phyloP scores from a whole-genome alignment of 2,888 invertebrate species.

The Stenichneumon culpator region DNA sequence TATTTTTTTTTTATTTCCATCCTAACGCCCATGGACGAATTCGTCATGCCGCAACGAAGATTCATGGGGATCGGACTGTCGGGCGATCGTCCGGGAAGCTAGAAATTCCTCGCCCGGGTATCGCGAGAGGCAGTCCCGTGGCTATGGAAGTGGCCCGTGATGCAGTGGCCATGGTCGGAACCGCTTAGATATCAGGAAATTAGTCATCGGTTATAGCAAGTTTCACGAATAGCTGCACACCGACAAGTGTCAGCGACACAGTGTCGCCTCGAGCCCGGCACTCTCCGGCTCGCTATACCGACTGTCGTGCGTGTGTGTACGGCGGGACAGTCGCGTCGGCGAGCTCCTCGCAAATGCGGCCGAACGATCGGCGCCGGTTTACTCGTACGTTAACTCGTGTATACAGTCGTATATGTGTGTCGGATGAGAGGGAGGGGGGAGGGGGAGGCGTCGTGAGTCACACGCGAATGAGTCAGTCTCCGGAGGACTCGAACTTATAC shows the following conservation, averaged over 20 bases:
- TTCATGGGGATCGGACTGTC: background rate
- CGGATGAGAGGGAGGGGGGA: constrained; percentile 9
- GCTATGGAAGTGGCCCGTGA: constrained; percentile 12
- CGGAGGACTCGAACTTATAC: constrained; percentile 58
- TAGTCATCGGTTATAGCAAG: constrained; percentile 64
- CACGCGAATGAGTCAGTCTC: constrained; percentile 62
- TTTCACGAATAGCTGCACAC: constrained; percentile 20
- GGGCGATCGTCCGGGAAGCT: constrained; percentile 39
- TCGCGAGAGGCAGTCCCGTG: background rate
- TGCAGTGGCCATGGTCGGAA: constrained; percentile 46
- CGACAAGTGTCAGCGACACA: constrained; percentile 3
- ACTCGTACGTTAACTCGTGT: constrained; percentile 1
- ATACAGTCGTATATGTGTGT: constrained; percentile 23
- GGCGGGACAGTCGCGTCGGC: background rate
- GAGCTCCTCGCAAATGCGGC: constrained; percentile 22
- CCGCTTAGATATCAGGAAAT: constrained; percentile 65
- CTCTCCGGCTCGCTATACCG: background rate
- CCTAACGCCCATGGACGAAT: background rate
- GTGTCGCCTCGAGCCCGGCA: background rate
- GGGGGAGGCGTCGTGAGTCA: constrained; percentile 55
- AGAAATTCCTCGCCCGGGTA: constrained; percentile 42
- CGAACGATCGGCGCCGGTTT: constrained; percentile 32
- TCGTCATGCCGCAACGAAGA: constrained; percentile 32
- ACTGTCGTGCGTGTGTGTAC: background rate
- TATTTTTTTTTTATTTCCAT: too few species aligned